Evolutionary conservation across 2,888 invertebrate species (phyloP).

Genomic region (Elysia crispata): DNA sequence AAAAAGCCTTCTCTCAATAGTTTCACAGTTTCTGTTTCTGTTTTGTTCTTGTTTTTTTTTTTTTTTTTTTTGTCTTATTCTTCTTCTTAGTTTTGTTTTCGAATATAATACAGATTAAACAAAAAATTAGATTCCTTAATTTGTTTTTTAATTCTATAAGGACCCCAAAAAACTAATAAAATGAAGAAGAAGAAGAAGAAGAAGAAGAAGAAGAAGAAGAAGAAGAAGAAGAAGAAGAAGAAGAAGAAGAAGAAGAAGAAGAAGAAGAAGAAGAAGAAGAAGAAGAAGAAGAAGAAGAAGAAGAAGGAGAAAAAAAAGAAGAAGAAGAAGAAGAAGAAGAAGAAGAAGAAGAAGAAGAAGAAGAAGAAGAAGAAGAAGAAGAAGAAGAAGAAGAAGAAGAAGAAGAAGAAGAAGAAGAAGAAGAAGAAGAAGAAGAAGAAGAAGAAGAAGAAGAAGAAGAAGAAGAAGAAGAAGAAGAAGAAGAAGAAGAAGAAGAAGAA

Average conservation of each 20-base stretch:
- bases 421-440: conserved; percentile 1
- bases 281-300: not conserved
- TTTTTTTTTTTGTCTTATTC: no score
- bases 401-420: not conserved
- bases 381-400: conserved; percentile 3
- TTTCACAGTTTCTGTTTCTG: no score
- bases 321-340: conserved; percentile 45
- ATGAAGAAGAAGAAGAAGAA: not conserved
- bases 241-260: conserved; percentile 13
- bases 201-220: conserved; percentile 1
- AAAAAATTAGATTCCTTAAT: no score
- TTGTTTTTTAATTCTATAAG: no score
- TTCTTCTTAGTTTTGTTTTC: no score
- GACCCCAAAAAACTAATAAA: not conserved
- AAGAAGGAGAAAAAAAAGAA: not conserved
- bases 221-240: conserved; percentile 22
- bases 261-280: conserved; percentile 3
- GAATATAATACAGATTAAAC: no score
- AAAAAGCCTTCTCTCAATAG: no score
- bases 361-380: conserved; percentile 64
- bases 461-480: not conserved
- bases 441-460: not conserved
- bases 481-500: conserved; percentile 6
- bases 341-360: conserved; percentile 69
- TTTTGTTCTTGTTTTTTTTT: no score